Evolutionary conservation across 2,888 invertebrate genomes (phyloP), one percentile per base, ranked within the genome.

Genomic region (Aporophyla lueneburgensis): DNA sequence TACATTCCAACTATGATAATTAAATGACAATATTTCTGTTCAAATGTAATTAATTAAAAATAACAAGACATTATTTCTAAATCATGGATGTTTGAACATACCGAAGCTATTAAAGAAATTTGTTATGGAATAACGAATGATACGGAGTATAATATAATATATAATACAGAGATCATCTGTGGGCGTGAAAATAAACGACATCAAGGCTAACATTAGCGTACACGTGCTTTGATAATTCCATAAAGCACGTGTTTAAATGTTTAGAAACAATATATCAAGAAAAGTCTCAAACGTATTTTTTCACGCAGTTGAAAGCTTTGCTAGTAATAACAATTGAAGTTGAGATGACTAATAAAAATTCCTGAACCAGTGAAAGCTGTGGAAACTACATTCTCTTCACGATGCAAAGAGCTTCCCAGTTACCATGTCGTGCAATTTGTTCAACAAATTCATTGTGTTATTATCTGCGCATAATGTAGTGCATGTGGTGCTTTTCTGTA

Each of bases 31-130:
- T 76, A 79, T 67, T 68, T 56, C 12, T 58, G 61, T 70, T 27
- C 27, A 53, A 71, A 72, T 56, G 12, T 51, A 70, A 76, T 83
- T 79, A 74, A 79, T 71, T 71, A 54, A 68, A 74, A 77, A 71
- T 65, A 74, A 76, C 63, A 66, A 73, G 67, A 58, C 19, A 65
- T 74, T 69, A 67, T 62, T 56, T 59, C 2, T n/a, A 59, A 72
- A 74, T 61, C 61, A 61, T 66, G 51, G 58, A 71, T 67, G 62
- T 76, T 85, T 62, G 1, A 69, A 61, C 24, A 72, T 76, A 66
- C 78, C 43, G 56, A 62, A 70, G 74, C 67, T 86, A 74, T 74
- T 77, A 74, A 77, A 79, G 76, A 81, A 84, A 86, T 66, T 63
- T 77, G 61, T 73, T 75, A 76, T 75, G 69, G 74, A 77, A 74